Base-by-base conservation (phyloP, 2,797 vertebrate genomes). In the Acipenser transmontanus region DNA sequence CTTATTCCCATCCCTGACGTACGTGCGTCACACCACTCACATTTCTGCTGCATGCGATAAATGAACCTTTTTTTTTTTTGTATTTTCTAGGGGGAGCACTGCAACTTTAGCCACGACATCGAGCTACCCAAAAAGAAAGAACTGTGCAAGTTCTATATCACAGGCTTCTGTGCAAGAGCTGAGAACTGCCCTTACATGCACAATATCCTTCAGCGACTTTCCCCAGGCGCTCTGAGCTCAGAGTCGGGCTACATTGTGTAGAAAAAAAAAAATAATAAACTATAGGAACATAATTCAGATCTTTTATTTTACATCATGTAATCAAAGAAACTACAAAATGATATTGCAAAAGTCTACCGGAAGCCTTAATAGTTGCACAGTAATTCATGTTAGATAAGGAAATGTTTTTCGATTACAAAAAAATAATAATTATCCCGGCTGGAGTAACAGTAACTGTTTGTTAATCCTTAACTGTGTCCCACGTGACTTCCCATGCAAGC, bases 161-260 rank as follows among this genome's bases (percentile, higher is more conserved):
- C 95, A 0, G 96, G 96, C 0, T 98, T 94, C 78, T 98, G 96
- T 1, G 96, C 96, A 13, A 76, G 95, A 51, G 96, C 93, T 0
- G 95, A 99, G 70, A 96, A 94, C 84, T 98, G 96, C 68, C 95
- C 95, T 0, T 99, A 97, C 79, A 98, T 99, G 96, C 96, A 99
- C 4, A 92, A 98, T 99, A 99, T 98, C 96, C 95, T 98, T 93
- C 71, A 17, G 10, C 0, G 0, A 12, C 20, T 0, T 1, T 4
- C 6, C 34, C 34, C 34, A 7, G 0, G 0, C 1, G 12, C 34
- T 34, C 4, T 34, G 34, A 34, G 34, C 2, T 34, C 34, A 1
- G 34, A 34, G 34, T 34, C 34, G 34, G 20, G 20, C 20, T 34
- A 34, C 20, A 34, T 34, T 34, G 34, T 34, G 34, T 0, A 34